A percentile compares a stretch with the other conserved stretches of the same genome.
Conservation (phyloP, 2,888 invertebrate species). For the Chalcosyrphus nemorum region DNA sequence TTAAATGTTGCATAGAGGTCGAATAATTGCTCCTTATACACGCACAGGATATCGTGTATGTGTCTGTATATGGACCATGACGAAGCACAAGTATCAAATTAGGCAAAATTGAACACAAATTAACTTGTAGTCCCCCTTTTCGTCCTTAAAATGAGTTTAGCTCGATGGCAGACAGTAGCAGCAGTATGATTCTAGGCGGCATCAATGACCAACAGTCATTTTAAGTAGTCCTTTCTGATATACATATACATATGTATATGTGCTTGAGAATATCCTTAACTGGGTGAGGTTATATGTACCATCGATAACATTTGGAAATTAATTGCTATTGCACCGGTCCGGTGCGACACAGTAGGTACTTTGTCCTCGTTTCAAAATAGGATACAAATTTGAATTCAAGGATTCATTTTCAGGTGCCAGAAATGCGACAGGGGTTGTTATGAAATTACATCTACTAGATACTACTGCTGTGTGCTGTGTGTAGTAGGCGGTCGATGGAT, state of each 20-base stretch:
- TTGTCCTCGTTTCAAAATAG: background rate
- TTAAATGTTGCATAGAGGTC: constrained; percentile 49
- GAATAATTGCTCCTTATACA: constrained; percentile 42
- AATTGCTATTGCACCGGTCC: constrained; percentile 37
- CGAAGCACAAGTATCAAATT: constrained; percentile 26
- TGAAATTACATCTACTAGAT: constrained; percentile 21
- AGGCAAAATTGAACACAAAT: constrained; percentile 46
- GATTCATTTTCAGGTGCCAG: constrained; percentile 3
- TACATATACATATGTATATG: no score
- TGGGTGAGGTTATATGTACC: constrained; percentile 1
- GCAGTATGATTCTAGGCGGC: constrained; percentile 17
- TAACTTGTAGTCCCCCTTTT: constrained; percentile 20
- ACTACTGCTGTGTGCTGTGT: background rate
- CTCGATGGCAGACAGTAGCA: background rate
- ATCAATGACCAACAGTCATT: constrained; percentile 46
- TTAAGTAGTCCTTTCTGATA: constrained; percentile 33
- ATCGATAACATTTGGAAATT: constrained; percentile 61
- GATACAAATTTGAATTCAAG: background rate
- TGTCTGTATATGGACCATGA: constrained; percentile 34
- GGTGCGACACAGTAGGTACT: background rate
- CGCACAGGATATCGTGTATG: constrained; percentile 3
- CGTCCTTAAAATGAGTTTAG: constrained; percentile 7
- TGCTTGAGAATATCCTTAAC: background rate
- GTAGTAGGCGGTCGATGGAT: background rate
- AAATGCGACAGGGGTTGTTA: background rate